These are phyloP conservation scores for Hipposideros armiger DNA, from an alignment of 2,113 vertebrate species.

Conservation along the genomic window DNA sequence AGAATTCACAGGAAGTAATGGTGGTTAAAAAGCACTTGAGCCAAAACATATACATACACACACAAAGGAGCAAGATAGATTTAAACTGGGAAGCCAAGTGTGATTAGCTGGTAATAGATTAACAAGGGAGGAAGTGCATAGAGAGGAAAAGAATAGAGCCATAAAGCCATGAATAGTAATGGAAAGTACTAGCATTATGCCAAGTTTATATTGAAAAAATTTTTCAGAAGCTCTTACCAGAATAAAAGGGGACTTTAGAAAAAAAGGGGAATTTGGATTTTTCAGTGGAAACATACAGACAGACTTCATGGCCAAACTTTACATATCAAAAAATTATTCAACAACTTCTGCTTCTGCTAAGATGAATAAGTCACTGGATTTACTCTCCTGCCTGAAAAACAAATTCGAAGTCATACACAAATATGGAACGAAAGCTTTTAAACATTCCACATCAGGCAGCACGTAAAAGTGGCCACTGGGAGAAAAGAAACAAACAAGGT, in stretches of 20 bases:
- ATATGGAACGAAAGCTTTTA: neutral
- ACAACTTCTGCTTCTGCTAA: neutral
- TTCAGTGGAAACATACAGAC: slow-evolving; percentile 46
- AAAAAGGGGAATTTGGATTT: neutral
- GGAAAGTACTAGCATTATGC: slow-evolving; percentile 2
- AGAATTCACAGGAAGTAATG: slow-evolving; percentile 29
- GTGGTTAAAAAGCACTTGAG: slow-evolving; percentile 74
- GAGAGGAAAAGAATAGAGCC: slow-evolving; percentile 36
- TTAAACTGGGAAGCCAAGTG: slow-evolving; percentile 56
- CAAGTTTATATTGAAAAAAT: slow-evolving; percentile 28
- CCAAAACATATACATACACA: slow-evolving; percentile 61
- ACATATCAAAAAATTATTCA: slow-evolving; percentile 28
- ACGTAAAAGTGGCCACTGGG: neutral
- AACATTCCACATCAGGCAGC: neutral
- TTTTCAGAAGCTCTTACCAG: slow-evolving; percentile 20
- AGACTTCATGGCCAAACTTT: neutral
- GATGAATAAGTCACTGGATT: neutral
- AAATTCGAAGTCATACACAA: neutral
- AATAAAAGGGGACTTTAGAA: neutral
- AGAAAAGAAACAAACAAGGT: neutral
- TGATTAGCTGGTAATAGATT: slow-evolving; percentile 68
- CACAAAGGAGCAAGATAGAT: slow-evolving; percentile 63
- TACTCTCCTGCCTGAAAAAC: neutral
- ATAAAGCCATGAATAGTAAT: slow-evolving; percentile 32
- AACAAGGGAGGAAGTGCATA: slow-evolving; percentile 44